These are phyloP conservation scores for Diplodus puntazzo DNA, from an alignment of 2,797 vertebrate genomes.

Conservation along the genomic window DNA sequence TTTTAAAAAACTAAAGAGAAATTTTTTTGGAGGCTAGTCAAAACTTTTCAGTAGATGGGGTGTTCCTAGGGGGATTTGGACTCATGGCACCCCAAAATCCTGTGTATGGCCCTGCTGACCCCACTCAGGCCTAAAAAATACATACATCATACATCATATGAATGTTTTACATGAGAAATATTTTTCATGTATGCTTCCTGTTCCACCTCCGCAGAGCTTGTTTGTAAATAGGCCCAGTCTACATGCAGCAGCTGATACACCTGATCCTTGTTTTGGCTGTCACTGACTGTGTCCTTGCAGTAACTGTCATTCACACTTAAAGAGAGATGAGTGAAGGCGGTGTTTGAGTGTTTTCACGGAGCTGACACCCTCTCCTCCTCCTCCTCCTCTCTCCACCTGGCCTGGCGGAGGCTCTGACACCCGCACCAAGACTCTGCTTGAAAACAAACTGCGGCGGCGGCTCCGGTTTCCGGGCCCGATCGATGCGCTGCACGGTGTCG, in stretches of 20 bases:
- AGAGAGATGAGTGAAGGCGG: slow-evolving; percentile 50
- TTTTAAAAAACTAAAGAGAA: too few species aligned
- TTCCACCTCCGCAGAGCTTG: slow-evolving; percentile 21
- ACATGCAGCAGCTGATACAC: slow-evolving; percentile 40
- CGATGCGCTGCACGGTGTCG: slow-evolving; percentile 82
- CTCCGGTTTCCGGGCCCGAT: slow-evolving; percentile 78
- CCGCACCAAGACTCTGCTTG: slow-evolving; percentile 75
- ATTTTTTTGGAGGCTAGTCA: neutral
- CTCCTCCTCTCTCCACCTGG: slow-evolving; percentile 49
- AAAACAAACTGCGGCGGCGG: slow-evolving; percentile 81
- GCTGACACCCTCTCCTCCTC: neutral
- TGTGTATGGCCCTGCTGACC: neutral
- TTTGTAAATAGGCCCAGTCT: slow-evolving; percentile 49
- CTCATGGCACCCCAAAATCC: neutral
- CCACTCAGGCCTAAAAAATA: neutral
- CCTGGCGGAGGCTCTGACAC: slow-evolving; percentile 62
- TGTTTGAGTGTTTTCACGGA: slow-evolving; percentile 62
- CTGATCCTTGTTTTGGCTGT: slow-evolving; percentile 67
- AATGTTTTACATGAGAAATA: too few species aligned
- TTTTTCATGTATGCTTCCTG: too few species aligned
- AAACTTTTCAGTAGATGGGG: neutral
- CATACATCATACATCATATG: neutral
- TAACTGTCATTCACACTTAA: slow-evolving; percentile 58
- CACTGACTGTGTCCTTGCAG: slow-evolving; percentile 42
- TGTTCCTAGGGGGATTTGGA: too few species aligned